Percentiles rank a stretch among this genome's conserved stretches.
Conservation (phyloP, 2,888 invertebrate genomes). For the Dolichopus griseipennis region DNA sequence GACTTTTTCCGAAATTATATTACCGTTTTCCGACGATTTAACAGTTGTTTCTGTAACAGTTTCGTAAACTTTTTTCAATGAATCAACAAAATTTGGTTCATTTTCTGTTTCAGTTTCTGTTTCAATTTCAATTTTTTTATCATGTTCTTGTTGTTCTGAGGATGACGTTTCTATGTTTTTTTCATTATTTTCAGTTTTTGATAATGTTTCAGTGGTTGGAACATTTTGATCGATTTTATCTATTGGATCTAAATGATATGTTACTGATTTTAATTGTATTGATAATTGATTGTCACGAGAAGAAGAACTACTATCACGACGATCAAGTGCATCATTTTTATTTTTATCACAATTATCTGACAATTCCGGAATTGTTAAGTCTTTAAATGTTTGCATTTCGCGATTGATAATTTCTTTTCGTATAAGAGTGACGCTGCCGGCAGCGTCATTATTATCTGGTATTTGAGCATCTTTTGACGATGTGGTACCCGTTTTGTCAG, state of each 20-base stretch:
- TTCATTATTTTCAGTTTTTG: not conserved
- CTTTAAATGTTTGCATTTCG: not conserved
- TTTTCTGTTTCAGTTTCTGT: not conserved
- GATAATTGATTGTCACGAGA: not conserved
- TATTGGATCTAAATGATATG: not conserved
- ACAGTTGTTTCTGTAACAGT: not conserved
- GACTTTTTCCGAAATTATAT: not conserved
- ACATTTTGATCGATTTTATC: not conserved
- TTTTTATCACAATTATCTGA: not conserved
- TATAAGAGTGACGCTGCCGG: not conserved
- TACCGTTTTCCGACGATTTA: not conserved
- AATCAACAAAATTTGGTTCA: not conserved
- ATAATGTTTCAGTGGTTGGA: not conserved
- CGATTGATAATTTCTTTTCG: not conserved
- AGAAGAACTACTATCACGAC: not conserved
- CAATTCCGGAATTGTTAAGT: not conserved
- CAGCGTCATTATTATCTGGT: not conserved
- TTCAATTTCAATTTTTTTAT: not conserved
- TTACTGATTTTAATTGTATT: constrained; percentile 3
- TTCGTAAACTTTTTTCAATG: not conserved
- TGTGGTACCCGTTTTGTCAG: not conserved
- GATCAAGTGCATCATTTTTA: not conserved
- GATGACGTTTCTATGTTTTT: not conserved
- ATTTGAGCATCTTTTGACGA: not conserved
- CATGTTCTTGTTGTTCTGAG: not conserved